Conservation (phyloP, 2,797 vertebrate genomes). For the Pantherophis vulpinus region DNA sequence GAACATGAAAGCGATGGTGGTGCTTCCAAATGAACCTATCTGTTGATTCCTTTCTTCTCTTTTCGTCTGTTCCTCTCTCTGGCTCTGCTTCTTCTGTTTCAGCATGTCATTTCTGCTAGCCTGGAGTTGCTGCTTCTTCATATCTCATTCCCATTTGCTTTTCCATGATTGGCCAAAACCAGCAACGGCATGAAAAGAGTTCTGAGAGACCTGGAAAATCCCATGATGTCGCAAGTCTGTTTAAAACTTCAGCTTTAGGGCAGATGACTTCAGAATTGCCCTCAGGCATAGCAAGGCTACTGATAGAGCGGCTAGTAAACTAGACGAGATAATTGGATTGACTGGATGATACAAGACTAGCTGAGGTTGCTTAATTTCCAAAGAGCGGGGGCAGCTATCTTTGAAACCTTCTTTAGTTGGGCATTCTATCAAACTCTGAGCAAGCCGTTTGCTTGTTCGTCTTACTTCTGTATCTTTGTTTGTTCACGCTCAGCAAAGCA, state of each 20-base stretch:
- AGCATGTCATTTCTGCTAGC: neutral
- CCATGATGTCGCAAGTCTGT: conserved; percentile 3
- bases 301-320: conserved; percentile 17
- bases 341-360: conserved; percentile 3
- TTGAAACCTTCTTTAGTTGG: neutral
- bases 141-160: conserved; percentile 18
- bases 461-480: neutral
- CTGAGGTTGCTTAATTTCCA: neutral
- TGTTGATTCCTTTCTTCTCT: neutral
- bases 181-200: neutral
- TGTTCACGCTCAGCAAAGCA: neutral
- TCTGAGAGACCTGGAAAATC: neutral
- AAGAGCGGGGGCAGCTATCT: neutral
- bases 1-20: neutral
- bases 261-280: conserved; percentile 5
- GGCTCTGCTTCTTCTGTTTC: neutral
- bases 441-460: neutral
- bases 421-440: neutral
- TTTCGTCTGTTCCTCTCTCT: neutral
- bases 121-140: neutral
- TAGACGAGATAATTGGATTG: conserved; percentile 5
- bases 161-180: conserved; percentile 32
- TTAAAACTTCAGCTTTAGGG: conserved; percentile 4
- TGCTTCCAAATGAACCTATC: neutral
- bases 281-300: neutral